Percentiles rank a stretch among this genome's conserved stretches.
These are phyloP conservation scores for Holothuria scabra DNA, from an alignment of 53 echinoderm and acorn worm species.

Conservation along the genomic window DNA sequence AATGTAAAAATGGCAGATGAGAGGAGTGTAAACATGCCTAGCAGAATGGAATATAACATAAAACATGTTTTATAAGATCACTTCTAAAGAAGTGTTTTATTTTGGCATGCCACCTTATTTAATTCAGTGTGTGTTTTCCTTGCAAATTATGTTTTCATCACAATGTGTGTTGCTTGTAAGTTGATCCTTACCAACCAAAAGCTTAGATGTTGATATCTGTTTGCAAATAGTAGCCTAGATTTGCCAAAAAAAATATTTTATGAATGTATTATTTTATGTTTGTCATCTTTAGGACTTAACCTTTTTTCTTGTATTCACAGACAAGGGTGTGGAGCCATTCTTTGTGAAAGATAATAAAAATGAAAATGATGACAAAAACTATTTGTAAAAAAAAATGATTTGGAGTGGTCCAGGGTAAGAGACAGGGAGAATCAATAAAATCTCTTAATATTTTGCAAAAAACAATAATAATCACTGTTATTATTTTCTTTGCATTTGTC, in stretches of 20 bases:
- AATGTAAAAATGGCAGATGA: no score
- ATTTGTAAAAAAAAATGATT: background rate
- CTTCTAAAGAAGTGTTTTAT: no score
- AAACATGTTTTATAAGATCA: no score
- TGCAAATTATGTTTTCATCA: no score
- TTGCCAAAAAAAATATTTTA: conserved; percentile 29
- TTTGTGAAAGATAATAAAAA: background rate
- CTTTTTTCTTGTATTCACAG: conserved; percentile 24
- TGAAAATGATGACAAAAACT: no score
- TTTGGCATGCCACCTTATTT: no score
- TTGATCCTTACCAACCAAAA: no score
- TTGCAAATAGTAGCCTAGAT: conserved; percentile 30
- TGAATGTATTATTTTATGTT: conserved; percentile 18
- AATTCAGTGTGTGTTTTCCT: no score
- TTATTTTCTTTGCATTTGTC: background rate
- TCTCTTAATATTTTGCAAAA: conserved; percentile 29
- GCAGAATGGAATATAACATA: no score
- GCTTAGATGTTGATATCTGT: background rate
- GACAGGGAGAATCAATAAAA: conserved; percentile 34
- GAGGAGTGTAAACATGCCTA: no score
- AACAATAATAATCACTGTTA: background rate
- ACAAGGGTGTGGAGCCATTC: conserved; percentile 39
- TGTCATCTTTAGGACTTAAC: background rate
- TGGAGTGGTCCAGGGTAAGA: conserved; percentile 28
- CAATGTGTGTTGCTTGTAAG: no score